A percentile compares a stretch with the other conserved stretches of the same genome.
phyloP scores from a whole-genome alignment of 35 echinoderm and acorn worm genomes.

The Ophioderma brevispina region DNA sequence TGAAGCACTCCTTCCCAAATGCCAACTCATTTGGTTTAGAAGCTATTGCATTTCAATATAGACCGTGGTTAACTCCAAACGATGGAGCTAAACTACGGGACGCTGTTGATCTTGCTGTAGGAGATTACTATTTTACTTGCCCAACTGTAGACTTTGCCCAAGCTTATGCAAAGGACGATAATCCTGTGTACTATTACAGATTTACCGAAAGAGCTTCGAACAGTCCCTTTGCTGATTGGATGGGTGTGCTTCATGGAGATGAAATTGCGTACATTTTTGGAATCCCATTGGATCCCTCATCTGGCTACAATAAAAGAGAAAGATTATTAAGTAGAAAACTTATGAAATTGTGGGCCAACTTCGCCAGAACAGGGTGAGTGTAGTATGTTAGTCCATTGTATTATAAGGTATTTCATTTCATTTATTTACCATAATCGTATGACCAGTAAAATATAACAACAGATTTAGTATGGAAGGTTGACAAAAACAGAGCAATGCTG shows the following conservation, averaged over 20 bases:
- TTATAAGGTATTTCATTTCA: too few relatives aligned
- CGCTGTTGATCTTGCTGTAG: conserved; percentile 63
- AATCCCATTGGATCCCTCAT: conserved; percentile 60
- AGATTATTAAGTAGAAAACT: conserved; percentile 78
- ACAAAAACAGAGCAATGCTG: too few relatives aligned
- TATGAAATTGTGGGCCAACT: conserved; percentile 92
- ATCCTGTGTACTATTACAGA: conserved; percentile 80
- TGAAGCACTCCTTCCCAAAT: conserved; percentile 61
- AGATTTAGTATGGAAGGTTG: too few relatives aligned
- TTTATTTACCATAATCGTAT: too few relatives aligned
- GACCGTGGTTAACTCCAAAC: conserved; percentile 73
- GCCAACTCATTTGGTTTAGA: conserved; percentile 76
- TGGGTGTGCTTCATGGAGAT: conserved; percentile 97
- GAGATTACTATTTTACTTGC: conserved; percentile 78
- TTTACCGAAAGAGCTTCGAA: conserved; percentile 83
- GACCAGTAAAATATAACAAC: too few relatives aligned
- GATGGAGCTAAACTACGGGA: conserved; percentile 64
- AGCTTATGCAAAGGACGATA: conserved; percentile 42
- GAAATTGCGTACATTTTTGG: conserved; percentile 92
- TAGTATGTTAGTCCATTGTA: too few relatives aligned
- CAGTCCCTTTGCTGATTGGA: conserved; percentile 84
- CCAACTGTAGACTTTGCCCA: conserved; percentile 72
- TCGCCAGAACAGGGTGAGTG: conserved; percentile 96
- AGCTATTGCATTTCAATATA: conserved; percentile 87
- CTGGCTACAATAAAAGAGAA: conserved; percentile 58